These are phyloP conservation scores for Clarias magur DNA, from an alignment of 2,113 vertebrate species.

Conservation along the genomic window DNA sequence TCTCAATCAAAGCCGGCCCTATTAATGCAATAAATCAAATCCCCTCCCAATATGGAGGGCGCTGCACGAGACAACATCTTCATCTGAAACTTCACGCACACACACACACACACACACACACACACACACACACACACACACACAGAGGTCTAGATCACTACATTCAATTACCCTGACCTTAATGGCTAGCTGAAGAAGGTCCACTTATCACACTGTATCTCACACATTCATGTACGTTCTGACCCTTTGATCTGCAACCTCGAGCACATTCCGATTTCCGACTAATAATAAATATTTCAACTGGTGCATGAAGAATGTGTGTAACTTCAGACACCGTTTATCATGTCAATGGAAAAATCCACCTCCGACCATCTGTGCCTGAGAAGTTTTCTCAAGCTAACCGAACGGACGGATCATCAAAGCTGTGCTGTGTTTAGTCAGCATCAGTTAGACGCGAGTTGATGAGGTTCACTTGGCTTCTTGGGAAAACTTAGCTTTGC, in stretches of 20 bases:
- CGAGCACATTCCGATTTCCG: neutral
- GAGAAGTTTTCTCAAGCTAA: neutral
- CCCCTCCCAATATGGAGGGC: neutral
- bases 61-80: neutral
- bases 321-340: conserved; percentile 6
- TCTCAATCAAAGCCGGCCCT: too few relatives aligned
- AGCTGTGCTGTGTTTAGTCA: conserved; percentile 17
- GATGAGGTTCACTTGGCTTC: conserved; percentile 23
- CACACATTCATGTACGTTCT: conserved; percentile 6
- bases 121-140: neutral
- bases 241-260: neutral
- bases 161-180: neutral
- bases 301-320: neutral
- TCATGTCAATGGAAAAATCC: conserved; percentile 2
- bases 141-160: neutral
- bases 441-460: conserved; percentile 4
- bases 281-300: conserved; percentile 8
- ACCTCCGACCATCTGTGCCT: neutral
- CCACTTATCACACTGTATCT: conserved; percentile 9
- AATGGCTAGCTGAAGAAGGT: neutral
- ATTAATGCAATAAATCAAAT: too few relatives aligned
- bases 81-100: neutral
- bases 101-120: neutral
- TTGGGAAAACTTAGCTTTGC: neutral
- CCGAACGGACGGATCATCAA: neutral